Evolutionary conservation across 2,113 vertebrate genomes (phyloP).

Genomic region (Ammodytes marinus): DNA sequence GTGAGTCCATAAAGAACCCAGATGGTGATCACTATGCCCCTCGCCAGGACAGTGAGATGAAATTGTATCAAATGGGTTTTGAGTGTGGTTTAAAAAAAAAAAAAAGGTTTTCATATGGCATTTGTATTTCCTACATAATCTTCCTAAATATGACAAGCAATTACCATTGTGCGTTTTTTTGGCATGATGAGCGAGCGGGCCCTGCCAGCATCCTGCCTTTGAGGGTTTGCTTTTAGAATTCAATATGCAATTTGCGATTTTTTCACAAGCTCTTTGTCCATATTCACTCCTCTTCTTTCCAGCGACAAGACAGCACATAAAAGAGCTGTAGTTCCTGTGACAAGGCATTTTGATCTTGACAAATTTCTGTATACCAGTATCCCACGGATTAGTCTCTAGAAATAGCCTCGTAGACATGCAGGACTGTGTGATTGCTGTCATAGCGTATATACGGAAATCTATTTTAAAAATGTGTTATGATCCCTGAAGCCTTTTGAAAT

Average conservation of each 20-base stretch:
- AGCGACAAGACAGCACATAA: constrained; percentile 52
- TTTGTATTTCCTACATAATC: constrained; percentile 64
- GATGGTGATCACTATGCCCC: constrained; percentile 7
- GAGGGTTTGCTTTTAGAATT: constrained; percentile 70
- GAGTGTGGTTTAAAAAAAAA: constrained; percentile 42
- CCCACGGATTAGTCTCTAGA: constrained; percentile 45
- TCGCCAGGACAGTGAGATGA: constrained; percentile 28
- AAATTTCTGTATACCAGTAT: constrained; percentile 29
- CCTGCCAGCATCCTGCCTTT: constrained; percentile 71
- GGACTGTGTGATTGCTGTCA: constrained; percentile 44
- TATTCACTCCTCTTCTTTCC: constrained; percentile 58
- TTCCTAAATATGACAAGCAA: constrained; percentile 75
- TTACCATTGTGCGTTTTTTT: constrained; percentile 72
- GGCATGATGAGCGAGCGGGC: constrained; percentile 50
- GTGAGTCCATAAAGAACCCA: constrained; percentile 12
- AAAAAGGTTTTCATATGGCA: constrained; percentile 53
- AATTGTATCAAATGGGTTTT: constrained; percentile 53
- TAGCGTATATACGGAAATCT: constrained; percentile 36
- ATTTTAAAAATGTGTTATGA: constrained; percentile 50
- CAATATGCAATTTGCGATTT: constrained; percentile 74
- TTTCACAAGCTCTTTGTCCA: constrained; percentile 68
- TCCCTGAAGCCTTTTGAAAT: constrained; percentile 43
- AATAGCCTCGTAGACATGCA: constrained; percentile 42
- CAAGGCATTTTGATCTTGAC: constrained; percentile 51
- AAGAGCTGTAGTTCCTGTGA: constrained; percentile 42